Base-by-base conservation (phyloP, 2,797 vertebrate species). In the Okamejei kenojei region DNA sequence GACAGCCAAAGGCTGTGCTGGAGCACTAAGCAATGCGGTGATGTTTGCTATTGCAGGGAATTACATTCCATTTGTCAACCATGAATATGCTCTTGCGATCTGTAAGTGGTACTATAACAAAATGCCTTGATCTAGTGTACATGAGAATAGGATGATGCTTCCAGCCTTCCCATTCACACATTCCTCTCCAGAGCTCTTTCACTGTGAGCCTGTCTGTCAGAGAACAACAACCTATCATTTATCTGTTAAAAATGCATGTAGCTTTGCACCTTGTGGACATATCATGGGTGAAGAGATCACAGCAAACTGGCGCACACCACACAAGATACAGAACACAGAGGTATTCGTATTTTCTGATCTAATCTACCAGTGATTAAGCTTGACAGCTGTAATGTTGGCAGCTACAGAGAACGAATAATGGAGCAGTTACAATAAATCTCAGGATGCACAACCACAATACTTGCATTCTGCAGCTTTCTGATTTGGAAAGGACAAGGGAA, bases 351-450 rank as follows among this genome's bases (percentile, higher is more conserved):
- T 74, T 38, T 76, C 45, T 29, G 38, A 76, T 76, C 38, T 76
- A 45, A 76, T 92, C 35, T 58, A 17, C 11, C 90, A 76, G 71
- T 54, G 71, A 92, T 92, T 74, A 91, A 91, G 68, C 65, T 91
- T 92, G 71, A 92, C 90, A 92, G 71, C 90, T n/a, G n/a, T 19
- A 68, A 92, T 45, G 38, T 92, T 92, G 71, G 90, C 71, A 92
- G 90, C 90, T 76, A n/a, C 45, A 74, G 71, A 45, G 35, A 74
- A 74, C 38, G 13, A 74, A 92, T 74, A 92, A 29, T 38, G 3
- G 65, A 73, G 32, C 88, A 91, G 65, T 91, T 92, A 74, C 45
- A 92, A 74, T 76, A 74, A 92, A 92, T 92, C 90, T 76, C 45
- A 32, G 71, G 90, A 74, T 76, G 71, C 38, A 54, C 84, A 92